Evolutionary conservation across 2,888 invertebrate species (phyloP).

Genomic region (Drosophila picticornis): DNA sequence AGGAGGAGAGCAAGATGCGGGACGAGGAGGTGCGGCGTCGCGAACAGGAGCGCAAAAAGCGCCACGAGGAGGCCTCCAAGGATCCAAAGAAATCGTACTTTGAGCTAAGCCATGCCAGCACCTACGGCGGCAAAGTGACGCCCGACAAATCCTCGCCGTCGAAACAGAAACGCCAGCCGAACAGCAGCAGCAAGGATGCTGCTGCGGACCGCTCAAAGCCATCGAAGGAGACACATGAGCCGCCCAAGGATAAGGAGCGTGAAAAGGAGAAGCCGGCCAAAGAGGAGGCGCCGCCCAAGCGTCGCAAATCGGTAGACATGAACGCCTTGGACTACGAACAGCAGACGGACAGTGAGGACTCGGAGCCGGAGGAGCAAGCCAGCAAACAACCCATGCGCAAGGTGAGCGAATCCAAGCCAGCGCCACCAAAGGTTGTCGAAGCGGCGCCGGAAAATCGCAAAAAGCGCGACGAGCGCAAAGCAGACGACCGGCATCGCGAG

Average conservation of each 20-base stretch:
- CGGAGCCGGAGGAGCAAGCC: slow-evolving; percentile 85
- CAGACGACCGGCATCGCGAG: slow-evolving; percentile 51
- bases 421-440: slow-evolving; percentile 16
- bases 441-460: slow-evolving; percentile 16
- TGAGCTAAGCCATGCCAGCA: slow-evolving; percentile 85
- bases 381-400: slow-evolving; percentile 55
- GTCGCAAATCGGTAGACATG: slow-evolving; percentile 87
- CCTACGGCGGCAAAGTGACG: slow-evolving; percentile 81
- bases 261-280: slow-evolving; percentile 62
- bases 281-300: slow-evolving; percentile 62
- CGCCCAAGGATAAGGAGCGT: slow-evolving; percentile 35
- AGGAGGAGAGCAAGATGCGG: slow-evolving; percentile 88
- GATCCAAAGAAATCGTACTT: slow-evolving; percentile 85
- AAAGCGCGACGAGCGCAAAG: slow-evolving; percentile 55
- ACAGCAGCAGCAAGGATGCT: slow-evolving; percentile 80
- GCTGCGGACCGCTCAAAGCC: slow-evolving; percentile 38
- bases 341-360: slow-evolving; percentile 86
- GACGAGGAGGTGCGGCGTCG: slow-evolving; percentile 87
- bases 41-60: slow-evolving; percentile 86
- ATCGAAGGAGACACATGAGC: slow-evolving; percentile 43
- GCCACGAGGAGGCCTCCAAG: slow-evolving; percentile 86
- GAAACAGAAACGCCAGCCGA: slow-evolving; percentile 20
- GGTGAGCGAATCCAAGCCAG: slow-evolving; percentile 15
- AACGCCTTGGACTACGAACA: slow-evolving; percentile 90
- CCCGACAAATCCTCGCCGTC: slow-evolving; percentile 81